Percentiles rank a stretch among this genome's conserved stretches.
These are phyloP conservation scores for Orbicella faveolata DNA, from an alignment of 64 coral and sea anemone species.

Conservation along the genomic window DNA sequence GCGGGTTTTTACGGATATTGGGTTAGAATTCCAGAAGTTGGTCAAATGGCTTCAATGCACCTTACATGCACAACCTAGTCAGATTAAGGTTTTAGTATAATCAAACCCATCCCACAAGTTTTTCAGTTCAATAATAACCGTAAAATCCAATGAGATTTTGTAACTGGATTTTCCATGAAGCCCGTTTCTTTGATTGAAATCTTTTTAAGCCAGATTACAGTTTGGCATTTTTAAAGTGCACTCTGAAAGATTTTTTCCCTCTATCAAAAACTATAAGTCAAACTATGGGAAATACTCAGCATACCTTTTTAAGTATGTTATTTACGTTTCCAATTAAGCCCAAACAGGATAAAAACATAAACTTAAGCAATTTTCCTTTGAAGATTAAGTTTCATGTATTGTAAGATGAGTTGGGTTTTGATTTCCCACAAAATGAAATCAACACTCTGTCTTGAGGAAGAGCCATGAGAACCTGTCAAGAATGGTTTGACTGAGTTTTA, in stretches of 20 bases:
- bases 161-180: background rate
- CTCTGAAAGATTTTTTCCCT: background rate
- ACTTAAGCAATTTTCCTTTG: conserved; percentile 2
- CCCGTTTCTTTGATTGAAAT: background rate
- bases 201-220: background rate
- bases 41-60: conserved; percentile 9
- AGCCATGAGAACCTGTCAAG: background rate
- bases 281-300: background rate
- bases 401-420: background rate
- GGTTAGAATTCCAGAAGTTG: conserved; percentile 7
- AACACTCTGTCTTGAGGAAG: background rate
- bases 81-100: background rate
- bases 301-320: background rate
- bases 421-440: background rate
- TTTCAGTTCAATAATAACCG: background rate
- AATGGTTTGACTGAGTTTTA: background rate
- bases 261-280: background rate
- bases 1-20: conserved; percentile 25
- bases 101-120: background rate
- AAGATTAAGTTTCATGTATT: background rate
- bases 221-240: background rate
- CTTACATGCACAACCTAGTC: background rate
- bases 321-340: conserved; percentile 17
- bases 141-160: background rate
- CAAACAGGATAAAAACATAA: background rate